These are phyloP conservation scores for Lacanobia wlatinum DNA, from an alignment of 2,888 invertebrate genomes.

Conservation along the genomic window DNA sequence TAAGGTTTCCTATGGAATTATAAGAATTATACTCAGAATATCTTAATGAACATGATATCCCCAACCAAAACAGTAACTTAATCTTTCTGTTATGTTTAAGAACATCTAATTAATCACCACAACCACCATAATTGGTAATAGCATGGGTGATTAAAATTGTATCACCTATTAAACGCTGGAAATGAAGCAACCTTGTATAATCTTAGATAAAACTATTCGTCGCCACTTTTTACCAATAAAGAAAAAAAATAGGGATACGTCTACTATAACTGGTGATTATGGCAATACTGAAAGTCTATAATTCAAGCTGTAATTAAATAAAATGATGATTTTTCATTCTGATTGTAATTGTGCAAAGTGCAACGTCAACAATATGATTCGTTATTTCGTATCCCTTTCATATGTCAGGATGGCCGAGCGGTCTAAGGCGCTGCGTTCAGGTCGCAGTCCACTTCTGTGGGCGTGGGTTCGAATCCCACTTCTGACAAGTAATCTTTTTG, in stretches of 20 bases:
- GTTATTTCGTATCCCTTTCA: no score
- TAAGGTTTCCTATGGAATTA: no score
- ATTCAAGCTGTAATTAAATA: background rate
- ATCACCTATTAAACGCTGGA: background rate
- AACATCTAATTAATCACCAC: background rate
- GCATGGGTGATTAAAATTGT: background rate
- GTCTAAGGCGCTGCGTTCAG: conserved; percentile 81
- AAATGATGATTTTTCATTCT: background rate
- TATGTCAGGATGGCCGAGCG: conserved; percentile 79
- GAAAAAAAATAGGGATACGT: background rate
- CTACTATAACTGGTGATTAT: background rate
- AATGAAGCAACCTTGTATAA: background rate
- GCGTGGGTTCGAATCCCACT: conserved; percentile 81
- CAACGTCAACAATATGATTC: background rate
- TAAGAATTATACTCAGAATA: no score
- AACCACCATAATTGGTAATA: background rate
- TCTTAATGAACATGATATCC: no score
- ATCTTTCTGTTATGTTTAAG: background rate
- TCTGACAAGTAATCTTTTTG: conserved; percentile 69
- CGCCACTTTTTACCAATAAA: background rate
- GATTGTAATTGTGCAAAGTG: background rate
- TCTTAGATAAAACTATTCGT: background rate
- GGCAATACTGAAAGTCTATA: background rate
- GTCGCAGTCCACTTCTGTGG: conserved; percentile 81
- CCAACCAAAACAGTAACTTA: background rate